Conservation (phyloP, 1,140 invertebrate genomes). For the Brevipalpus yothersi region DNA sequence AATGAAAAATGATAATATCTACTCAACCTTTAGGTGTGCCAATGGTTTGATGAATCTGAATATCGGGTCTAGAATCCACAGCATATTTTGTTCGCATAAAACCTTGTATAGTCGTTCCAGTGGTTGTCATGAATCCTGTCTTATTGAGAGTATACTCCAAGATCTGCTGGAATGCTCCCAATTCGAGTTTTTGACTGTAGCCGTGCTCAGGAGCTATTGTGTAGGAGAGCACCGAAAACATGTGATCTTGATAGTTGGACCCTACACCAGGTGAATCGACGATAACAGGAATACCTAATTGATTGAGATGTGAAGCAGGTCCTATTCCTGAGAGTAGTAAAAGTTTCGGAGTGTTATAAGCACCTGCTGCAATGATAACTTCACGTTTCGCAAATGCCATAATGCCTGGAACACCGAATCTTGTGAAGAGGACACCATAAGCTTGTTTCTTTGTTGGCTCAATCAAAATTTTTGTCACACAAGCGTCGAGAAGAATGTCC, state of each 20-base stretch:
- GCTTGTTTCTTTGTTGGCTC: conserved; percentile 44
- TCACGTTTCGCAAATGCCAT: conserved; percentile 41
- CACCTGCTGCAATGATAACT: conserved; percentile 50
- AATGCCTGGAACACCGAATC: conserved; percentile 21
- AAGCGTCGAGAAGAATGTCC: conserved; percentile 52
- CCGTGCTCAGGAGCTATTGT: neutral
- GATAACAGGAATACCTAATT: conserved; percentile 18
- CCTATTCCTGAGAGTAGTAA: conserved; percentile 71
- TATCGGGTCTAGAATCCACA: neutral
- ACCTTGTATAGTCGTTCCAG: neutral
- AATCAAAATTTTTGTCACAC: conserved; percentile 56
- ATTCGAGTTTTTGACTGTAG: neutral
- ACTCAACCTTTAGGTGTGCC: neutral
- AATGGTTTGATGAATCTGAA: neutral
- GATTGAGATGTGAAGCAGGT: conserved; percentile 20
- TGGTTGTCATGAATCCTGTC: neutral
- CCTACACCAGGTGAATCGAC: conserved; percentile 22
- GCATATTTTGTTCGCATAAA: neutral
- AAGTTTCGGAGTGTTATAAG: conserved; percentile 50
- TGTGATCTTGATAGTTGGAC: conserved; percentile 22
- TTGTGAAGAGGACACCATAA: conserved; percentile 24
- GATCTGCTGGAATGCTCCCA: neutral
- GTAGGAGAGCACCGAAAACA: conserved; percentile 1
- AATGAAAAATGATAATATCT: neutral
- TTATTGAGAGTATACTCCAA: neutral